Evolutionary conservation across 35 echinoderm and acorn worm species (phyloP).

Genomic region (Ophioderma brevispina): DNA sequence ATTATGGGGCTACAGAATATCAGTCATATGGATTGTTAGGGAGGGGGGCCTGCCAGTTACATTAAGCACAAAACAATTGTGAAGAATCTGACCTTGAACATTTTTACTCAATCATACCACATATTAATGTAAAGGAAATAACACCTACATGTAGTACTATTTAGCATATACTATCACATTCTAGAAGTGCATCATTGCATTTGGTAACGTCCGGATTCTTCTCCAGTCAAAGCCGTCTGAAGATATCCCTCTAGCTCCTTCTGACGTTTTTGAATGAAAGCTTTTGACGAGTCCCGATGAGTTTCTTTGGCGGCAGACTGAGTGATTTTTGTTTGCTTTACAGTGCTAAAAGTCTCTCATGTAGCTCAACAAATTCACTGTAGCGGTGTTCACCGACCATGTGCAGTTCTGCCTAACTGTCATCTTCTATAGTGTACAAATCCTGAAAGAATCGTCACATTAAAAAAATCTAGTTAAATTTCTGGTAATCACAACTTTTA

Average conservation of each 20-base stretch:
- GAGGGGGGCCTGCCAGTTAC: no score
- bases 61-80: no score
- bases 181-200: conserved; percentile 71
- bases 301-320: conserved; percentile 85
- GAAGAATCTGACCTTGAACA: no score
- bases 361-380: conserved; percentile 91
- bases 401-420: conserved; percentile 67
- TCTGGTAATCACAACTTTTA: no score
- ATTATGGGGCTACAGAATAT: no score
- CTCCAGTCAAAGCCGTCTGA: conserved; percentile 69
- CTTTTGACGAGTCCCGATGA: conserved; percentile 87
- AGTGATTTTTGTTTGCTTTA: conserved; percentile 45
- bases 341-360: conserved; percentile 72
- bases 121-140: not conserved
- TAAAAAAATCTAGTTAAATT: no score
- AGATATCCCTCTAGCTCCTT: conserved; percentile 77
- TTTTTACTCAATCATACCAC: not conserved
- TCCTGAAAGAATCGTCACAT: no score
- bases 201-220: conserved; percentile 53
- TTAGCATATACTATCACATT: conserved; percentile 99
- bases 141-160: conserved; percentile 3
- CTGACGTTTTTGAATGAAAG: conserved; percentile 89
- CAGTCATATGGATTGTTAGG: no score
- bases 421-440: conserved; percentile 87
- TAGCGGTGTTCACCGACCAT: conserved; percentile 93